Percentiles rank a stretch among this genome's conserved stretches.
These are phyloP conservation scores for Apaloderma vittatum DNA, from an alignment of 2,113 vertebrate genomes.

Conservation along the genomic window DNA sequence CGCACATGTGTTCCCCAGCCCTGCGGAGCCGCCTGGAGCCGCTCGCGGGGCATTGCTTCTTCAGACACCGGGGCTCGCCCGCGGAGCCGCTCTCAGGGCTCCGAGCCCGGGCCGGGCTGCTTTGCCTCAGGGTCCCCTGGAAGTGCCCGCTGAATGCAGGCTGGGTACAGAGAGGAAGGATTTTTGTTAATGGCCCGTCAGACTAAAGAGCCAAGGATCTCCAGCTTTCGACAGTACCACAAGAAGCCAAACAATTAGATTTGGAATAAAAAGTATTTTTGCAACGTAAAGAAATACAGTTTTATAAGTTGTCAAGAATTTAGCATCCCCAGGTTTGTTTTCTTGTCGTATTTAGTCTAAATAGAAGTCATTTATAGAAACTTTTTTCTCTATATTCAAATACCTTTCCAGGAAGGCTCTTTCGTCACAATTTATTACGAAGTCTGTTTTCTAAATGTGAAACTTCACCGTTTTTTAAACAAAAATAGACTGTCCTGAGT, in stretches of 20 bases:
- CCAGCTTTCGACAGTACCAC: not conserved
- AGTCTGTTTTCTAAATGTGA: not conserved
- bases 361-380: not conserved
- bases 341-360: not conserved
- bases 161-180: not conserved
- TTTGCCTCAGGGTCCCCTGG: not conserved
- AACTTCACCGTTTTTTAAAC: not conserved
- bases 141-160: not conserved
- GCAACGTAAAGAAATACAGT: not conserved
- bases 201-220: not conserved
- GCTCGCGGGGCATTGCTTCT: not conserved
- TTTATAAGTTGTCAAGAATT: not conserved
- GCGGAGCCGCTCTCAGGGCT: not conserved
- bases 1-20: fast-evolving
- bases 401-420: not conserved
- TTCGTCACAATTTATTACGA: not conserved
- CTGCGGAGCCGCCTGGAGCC: not conserved
- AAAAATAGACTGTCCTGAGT: not conserved
- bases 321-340: not conserved
- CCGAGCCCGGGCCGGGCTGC: not conserved
- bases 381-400: not conserved
- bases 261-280: not conserved
- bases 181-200: not conserved
- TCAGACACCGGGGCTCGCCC: not conserved
- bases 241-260: not conserved